phyloP scores from a whole-genome alignment of 2,888 invertebrate genomes.

The Philereme vetulata region DNA sequence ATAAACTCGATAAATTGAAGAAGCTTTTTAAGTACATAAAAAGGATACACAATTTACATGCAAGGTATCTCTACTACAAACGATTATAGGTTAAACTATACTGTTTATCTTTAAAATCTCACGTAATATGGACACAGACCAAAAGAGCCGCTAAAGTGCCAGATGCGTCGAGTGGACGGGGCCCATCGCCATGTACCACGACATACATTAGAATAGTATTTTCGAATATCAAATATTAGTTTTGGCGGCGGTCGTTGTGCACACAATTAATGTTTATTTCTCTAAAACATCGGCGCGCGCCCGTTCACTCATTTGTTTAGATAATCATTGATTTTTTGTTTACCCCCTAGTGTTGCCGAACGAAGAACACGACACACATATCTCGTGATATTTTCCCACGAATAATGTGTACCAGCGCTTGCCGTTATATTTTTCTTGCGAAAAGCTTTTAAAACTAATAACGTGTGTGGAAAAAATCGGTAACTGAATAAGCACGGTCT shows the following conservation, averaged over 20 bases:
- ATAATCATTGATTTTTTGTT: conserved; percentile 81
- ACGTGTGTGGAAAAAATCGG: conserved; percentile 35
- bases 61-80: background rate
- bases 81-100: conserved; percentile 20
- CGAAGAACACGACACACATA: conserved; percentile 63
- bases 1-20: background rate
- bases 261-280: conserved; percentile 82
- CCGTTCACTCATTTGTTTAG: conserved; percentile 77
- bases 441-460: conserved; percentile 48
- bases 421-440: conserved; percentile 56
- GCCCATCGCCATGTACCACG: conserved; percentile 61
- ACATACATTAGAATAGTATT: conserved; percentile 82
- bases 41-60: background rate
- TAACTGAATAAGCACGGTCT: conserved; percentile 44
- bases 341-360: conserved; percentile 70
- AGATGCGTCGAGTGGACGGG: conserved; percentile 59
- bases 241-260: conserved; percentile 78
- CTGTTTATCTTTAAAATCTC: conserved; percentile 46
- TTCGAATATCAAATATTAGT: conserved; percentile 82
- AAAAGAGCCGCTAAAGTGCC: conserved; percentile 78
- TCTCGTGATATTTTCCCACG: conserved; percentile 67
- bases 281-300: conserved; percentile 80
- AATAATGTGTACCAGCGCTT: conserved; percentile 35
- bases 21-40: background rate
- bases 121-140: conserved; percentile 63